A percentile compares a stretch with the other conserved stretches of the same genome.
These are phyloP conservation scores for Silurus meridionalis DNA, from an alignment of 2,113 vertebrate species.

Conservation along the genomic window DNA sequence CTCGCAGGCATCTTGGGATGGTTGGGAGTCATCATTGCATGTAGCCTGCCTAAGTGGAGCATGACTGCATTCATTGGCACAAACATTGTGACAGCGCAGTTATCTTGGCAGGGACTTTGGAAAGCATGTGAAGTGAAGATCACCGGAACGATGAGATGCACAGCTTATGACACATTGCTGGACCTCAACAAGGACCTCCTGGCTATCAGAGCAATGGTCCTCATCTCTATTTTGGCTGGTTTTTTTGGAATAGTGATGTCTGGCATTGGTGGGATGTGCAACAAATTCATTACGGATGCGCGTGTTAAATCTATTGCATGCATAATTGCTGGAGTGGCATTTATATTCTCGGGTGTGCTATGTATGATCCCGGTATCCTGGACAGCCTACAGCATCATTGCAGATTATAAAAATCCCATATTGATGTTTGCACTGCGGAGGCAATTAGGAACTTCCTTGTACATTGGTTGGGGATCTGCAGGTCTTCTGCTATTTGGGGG, in stretches of 20 bases:
- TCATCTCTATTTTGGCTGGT: constrained; percentile 83
- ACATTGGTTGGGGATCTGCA: constrained; percentile 86
- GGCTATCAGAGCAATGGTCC: constrained; percentile 84
- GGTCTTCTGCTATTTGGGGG: constrained; percentile 81
- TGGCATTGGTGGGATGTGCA: constrained; percentile 88
- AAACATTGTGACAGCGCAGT: constrained; percentile 76
- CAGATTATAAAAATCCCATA: constrained; percentile 81
- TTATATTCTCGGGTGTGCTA: constrained; percentile 66
- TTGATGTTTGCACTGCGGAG: constrained; percentile 56
- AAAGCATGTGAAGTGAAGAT: constrained; percentile 84
- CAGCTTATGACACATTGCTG: constrained; percentile 75
- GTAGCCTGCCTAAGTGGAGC: constrained; percentile 75
- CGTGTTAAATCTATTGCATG: constrained; percentile 74
- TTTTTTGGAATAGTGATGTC: constrained; percentile 77
- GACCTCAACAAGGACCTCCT: constrained; percentile 80
- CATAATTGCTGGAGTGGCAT: constrained; percentile 67
- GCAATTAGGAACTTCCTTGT: constrained; percentile 82
- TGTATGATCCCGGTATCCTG: constrained; percentile 78
- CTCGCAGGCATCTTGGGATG: constrained; percentile 65
- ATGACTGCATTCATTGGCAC: constrained; percentile 71
- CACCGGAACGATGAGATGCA: constrained; percentile 77
- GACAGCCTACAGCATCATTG: constrained; percentile 84
- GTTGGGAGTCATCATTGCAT: constrained; percentile 67
- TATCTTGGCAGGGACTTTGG: constrained; percentile 80
- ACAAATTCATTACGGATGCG: constrained; percentile 84